Base-by-base conservation (phyloP, 2,113 vertebrate genomes). In the Neolamprologus cancellatus region DNA sequence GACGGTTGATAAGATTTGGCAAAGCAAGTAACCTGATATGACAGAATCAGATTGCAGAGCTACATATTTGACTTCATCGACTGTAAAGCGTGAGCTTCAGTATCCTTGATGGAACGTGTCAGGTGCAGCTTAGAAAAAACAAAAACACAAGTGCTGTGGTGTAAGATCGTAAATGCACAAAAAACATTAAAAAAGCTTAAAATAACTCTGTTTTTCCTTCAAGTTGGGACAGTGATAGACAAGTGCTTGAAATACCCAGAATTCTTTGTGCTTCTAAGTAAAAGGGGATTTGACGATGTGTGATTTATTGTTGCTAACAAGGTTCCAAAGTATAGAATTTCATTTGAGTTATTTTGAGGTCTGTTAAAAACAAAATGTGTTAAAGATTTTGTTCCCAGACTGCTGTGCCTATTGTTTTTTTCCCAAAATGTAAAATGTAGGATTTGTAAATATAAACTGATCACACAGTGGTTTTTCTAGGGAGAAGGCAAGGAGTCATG, bases 1-100 rank as follows among this genome's bases (percentile, higher is more conserved):
- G 86, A 69, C 82, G n/a, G 85, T 89, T 87, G 81, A 74, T 93
- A 66, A 74, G 85, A 89, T 46, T 20, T 78, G 78, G 59, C 87
- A 89, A 78, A 46, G 88, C 28, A 82, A 81, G 87, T 90, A 93
- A 92, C 54, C 48, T 30, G 87, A 91, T 84, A 90, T 88, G 88
- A 93, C 84, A 84, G 81, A 85, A 86, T 53, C 4, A 61, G 32
- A 86, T 86, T 78, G 71, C 86, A 53, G 3, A 2, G 80, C 46
- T 11, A 5, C 54, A 28, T 78, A 61, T 85, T 53, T 79, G 48
- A 85, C 78, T 53, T 44, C 28, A 18, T n/a, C 30, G 90, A 80
- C 3, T 4, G 55, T 57, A 39, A 69, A 18, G 39, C 23, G 44
- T 81, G 55, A 84, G 61, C 57, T 28, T 76, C 39, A 8, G 13